These are phyloP conservation scores for Paracentrotus lividus DNA, from an alignment of 53 echinoderm and acorn worm species.

Conservation along the genomic window DNA sequence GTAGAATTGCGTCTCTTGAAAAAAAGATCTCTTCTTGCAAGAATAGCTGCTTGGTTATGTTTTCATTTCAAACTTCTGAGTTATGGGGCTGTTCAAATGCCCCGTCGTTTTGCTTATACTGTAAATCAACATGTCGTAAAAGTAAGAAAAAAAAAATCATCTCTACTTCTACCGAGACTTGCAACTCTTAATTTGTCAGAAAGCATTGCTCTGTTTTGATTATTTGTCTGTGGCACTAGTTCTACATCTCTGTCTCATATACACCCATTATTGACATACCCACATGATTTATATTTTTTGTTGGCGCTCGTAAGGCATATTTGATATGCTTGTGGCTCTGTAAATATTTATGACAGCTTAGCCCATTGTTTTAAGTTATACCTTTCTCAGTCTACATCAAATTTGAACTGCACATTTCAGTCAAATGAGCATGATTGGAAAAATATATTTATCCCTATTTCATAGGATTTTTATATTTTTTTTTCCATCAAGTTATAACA, in stretches of 20 bases:
- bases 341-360: not conserved
- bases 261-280: conserved; percentile 47
- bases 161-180: not conserved
- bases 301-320: not conserved
- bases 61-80: conserved; percentile 27
- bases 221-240: conserved; percentile 49
- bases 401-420: not conserved
- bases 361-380: not conserved
- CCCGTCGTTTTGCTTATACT: conserved; percentile 16
- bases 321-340: not conserved
- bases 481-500: not conserved
- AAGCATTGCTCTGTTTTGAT: conserved; percentile 33
- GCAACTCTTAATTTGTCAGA: conserved; percentile 36
- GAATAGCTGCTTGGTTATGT: conserved; percentile 4
- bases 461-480: not conserved
- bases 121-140: not conserved
- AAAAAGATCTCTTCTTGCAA: not conserved
- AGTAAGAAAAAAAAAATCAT: not conserved
- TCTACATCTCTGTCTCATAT: conserved; percentile 13
- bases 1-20: not conserved
- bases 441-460: not conserved
- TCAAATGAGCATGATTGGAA: not conserved
- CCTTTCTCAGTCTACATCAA: not conserved
- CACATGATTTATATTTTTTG: conserved; percentile 38
- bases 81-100: conserved; percentile 10